Base-by-base conservation (phyloP, 2,797 vertebrate genomes). In the Ptychadena robeensis region DNA sequence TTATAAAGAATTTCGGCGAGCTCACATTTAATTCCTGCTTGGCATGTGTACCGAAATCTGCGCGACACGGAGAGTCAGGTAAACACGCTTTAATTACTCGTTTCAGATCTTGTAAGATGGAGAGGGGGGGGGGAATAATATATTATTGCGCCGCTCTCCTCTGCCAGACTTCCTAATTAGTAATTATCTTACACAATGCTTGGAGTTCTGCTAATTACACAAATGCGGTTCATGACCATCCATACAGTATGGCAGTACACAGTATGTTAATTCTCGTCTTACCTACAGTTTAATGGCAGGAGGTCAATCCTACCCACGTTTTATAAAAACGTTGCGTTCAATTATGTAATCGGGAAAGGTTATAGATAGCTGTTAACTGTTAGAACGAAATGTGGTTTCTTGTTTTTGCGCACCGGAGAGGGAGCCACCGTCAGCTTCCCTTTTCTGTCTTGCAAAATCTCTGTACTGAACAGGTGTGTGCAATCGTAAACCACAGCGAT, bases 281-380 rank as follows among this genome's bases (percentile, higher is more conserved):
- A 94, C 93, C 93, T 93, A 89, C 91, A 90, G 91, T 92, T 92
- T 93, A 94, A 94, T 93, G 93, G 91, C 88, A 90, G 88, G 85
- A 92, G 92, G 91, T 91, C 92, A 92, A 91, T 90, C 92, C 91
- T 86, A 90, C 89, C 91, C 95, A 94, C 93, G 93, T 93, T 92
- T 89, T 93, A 91, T 90, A 88, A 89, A 91, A 93, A 93, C 91
- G 92, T 94, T 93, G 94, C 91, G 87, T 92, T 93, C 91, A 93
- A 93, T 96, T 95, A 94, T 94, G 93, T 95, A 95, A 95, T 88
- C 87, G 70, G 89, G 90, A 88, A 89, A 89, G 77, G 88, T 92
- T 91, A 89, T 91, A 91, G 91, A 88, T 94, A 94, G 91, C 94
- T 95, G 94, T 94, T 95, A 95, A 95, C 95, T 94, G 93, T 91